Evolutionary conservation across 2,888 invertebrate genomes (phyloP), one percentile per base, ranked within the genome.

Genomic region (Trichopoda pennipes): DNA sequence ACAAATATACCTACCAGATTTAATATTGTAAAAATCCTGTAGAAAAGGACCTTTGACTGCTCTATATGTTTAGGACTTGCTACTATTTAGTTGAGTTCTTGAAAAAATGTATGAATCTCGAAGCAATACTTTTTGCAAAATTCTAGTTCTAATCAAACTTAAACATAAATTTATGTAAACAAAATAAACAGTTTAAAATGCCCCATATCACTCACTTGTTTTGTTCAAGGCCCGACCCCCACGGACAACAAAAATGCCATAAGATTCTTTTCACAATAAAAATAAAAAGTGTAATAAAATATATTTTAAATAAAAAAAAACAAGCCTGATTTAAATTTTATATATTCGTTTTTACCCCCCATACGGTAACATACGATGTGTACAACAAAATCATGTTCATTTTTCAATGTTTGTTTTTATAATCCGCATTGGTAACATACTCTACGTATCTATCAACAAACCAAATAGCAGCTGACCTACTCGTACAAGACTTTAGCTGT

Each of bases 381-480:
- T 35, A 60, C 38, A 38, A 64, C 19, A 60, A 51, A 58, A 58
- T 17, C 47, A 32, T 69, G 58, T 66, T 66, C 66, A 60, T 75
- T 66, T 74, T 66, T 60, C 42, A 68, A 51, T 75, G 75, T 66
- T 75, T 68, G 75, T 66, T 58, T 70, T 64, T 70, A 63, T 77
- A 77, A 77, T 77, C 69, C 77, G 70, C 77, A 70, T 77, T 63
- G 61, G 61, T 28, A 69, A 63, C 47, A 77, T 63, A 63, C 28
- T 69, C 47, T 23, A 55, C 28, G 44, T 44, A 64, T 51, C 1
- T 44, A 76, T 16, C 35, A 77, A 55, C 55, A 66, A 35, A 55
- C 44, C 35, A 74, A 66, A 60, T 68, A 53, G 42, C 75, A 70
- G 63, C 70, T 77, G 77, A 70, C 77, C 77, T 63, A 77, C 77